A percentile compares a stretch with the other conserved stretches of the same genome.
phyloP scores from a whole-genome alignment of 2,888 invertebrate species.

The Microdon myrmicae region DNA sequence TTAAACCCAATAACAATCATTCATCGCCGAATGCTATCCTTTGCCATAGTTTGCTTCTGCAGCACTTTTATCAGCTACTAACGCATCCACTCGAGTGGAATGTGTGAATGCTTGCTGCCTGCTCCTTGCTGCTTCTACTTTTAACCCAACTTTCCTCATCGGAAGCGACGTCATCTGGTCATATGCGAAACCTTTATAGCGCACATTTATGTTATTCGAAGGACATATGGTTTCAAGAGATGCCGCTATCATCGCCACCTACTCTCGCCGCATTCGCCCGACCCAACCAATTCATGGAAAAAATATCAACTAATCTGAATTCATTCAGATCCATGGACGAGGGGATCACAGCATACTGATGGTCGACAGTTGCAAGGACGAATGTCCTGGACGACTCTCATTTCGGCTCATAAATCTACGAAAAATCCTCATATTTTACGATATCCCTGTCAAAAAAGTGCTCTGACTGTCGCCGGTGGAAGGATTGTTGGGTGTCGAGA shows the following conservation, averaged over 20 bases:
- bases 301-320: slow-evolving; percentile 50
- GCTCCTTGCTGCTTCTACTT: not conserved
- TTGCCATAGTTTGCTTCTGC: slow-evolving; percentile 5
- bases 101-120: not conserved
- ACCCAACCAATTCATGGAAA: slow-evolving; percentile 7
- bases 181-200: slow-evolving; percentile 42
- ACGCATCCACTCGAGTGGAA: slow-evolving; percentile 21
- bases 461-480: not conserved
- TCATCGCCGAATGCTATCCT: slow-evolving; percentile 38
- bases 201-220: no score
- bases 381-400: slow-evolving; percentile 23
- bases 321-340: slow-evolving; percentile 40
- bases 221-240: slow-evolving; percentile 36
- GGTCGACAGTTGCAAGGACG: slow-evolving; percentile 12
- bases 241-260: no score
- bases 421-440: slow-evolving; percentile 52
- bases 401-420: slow-evolving; percentile 45
- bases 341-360: slow-evolving; percentile 7
- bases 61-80: slow-evolving; percentile 38
- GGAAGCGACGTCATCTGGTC: no score
- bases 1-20: slow-evolving; percentile 36
- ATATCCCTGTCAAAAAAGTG: slow-evolving; percentile 45
- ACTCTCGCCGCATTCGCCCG: not conserved
- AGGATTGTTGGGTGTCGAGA: not conserved
- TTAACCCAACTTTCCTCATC: no score